Conservation (phyloP, 2,113 vertebrate genomes). For the Arizona elegans region DNA sequence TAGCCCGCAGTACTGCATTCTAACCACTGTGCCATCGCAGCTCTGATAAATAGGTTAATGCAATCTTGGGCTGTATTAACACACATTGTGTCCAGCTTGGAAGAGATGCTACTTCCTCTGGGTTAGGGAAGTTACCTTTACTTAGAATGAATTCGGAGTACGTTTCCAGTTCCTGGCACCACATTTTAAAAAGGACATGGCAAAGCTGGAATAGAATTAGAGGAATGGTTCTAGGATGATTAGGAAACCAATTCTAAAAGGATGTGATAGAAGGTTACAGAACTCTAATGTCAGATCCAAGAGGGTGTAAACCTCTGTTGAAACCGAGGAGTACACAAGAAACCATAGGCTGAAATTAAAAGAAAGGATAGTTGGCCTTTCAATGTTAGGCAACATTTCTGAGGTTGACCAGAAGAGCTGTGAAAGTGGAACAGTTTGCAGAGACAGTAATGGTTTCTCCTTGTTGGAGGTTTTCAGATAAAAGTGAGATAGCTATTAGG, state of each 20-base stretch:
- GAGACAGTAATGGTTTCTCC: neutral
- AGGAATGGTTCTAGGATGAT: neutral
- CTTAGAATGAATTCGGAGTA: neutral
- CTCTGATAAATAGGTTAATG: neutral
- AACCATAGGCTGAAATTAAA: neutral
- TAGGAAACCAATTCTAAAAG: neutral
- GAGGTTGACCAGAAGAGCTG: neutral
- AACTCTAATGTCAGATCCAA: neutral
- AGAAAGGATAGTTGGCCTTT: neutral
- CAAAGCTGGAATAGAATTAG: neutral
- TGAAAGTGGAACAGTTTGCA: neutral
- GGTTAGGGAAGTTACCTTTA: neutral
- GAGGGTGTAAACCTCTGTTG: neutral
- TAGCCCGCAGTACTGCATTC: too few species aligned
- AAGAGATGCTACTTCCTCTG: neutral
- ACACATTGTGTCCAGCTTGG: neutral
- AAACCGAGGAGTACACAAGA: neutral
- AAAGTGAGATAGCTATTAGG: neutral
- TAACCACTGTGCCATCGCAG: too few species aligned
- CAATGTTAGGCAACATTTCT: neutral
- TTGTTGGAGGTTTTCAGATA: neutral
- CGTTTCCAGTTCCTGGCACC: neutral
- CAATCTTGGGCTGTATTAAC: neutral
- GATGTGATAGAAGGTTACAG: neutral
- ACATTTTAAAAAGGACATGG: neutral